These are phyloP conservation scores for Glyphotaelius pellucidus DNA, from an alignment of 2,888 invertebrate species.

Conservation along the genomic window DNA sequence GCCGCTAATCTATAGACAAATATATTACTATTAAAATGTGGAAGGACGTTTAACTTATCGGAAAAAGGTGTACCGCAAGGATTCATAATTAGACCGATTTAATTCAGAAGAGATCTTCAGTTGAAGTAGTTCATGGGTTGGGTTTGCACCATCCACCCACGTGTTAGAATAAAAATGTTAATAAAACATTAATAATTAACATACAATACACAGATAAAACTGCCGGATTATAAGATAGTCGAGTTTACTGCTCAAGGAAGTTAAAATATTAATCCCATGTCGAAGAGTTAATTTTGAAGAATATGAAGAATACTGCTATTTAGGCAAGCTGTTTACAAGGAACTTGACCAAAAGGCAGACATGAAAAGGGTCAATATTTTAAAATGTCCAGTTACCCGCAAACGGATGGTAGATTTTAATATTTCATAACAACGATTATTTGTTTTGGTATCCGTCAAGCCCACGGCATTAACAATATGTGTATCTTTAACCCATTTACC, in stretches of 20 bases:
- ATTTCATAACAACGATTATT: not conserved
- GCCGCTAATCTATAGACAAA: too few species aligned
- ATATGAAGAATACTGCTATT: not conserved
- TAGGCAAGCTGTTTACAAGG: not conserved
- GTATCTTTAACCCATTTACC: not conserved
- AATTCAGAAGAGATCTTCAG: not conserved
- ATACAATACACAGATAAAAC: not conserved
- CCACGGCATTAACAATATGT: not conserved
- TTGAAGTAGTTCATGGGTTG: not conserved
- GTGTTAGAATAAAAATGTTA: too few species aligned
- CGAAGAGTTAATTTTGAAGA: not conserved
- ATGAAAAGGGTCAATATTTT: not conserved
- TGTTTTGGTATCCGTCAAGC: not conserved
- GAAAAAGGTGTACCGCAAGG: not conserved
- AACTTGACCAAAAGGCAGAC: not conserved
- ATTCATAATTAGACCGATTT: not conserved
- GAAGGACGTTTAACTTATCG: not conserved
- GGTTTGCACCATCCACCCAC: too few species aligned
- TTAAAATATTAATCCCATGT: not conserved
- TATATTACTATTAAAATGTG: not conserved
- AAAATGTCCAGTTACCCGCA: not conserved
- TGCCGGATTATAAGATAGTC: not conserved
- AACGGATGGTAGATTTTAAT: not conserved
- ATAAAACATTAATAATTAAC: not conserved
- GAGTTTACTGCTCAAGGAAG: not conserved